Evolutionary conservation across 2,113 vertebrate species (phyloP).

Genomic region (Cebidichthys violaceus): DNA sequence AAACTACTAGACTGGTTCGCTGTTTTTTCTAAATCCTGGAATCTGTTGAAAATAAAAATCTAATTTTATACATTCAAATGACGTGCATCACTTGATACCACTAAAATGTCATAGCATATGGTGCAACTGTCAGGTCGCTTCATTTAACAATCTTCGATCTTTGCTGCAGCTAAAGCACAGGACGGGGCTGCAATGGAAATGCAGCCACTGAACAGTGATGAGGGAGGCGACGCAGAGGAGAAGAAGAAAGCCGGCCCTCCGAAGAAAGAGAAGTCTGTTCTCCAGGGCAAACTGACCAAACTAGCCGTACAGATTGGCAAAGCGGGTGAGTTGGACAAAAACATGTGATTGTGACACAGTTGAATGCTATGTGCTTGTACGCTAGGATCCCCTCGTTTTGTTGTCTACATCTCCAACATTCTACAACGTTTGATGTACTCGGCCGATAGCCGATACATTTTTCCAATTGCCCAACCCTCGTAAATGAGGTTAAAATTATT

Average conservation of each 20-base stretch:
- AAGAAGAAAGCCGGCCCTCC: conserved; percentile 94
- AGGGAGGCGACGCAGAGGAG: conserved; percentile 92
- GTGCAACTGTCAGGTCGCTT: neutral
- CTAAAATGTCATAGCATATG: neutral
- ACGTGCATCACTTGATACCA: neutral
- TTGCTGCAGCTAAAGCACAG: conserved; percentile 92
- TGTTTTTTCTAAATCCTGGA: conserved; percentile 4
- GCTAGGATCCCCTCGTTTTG: neutral
- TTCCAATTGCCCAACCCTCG: neutral
- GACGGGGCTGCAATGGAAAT: conserved; percentile 99
- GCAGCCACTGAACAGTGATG: conserved; percentile 98
- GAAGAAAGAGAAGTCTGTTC: conserved; percentile 99
- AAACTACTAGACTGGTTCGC: neutral
- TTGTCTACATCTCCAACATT: neutral
- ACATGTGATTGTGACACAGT: neutral
- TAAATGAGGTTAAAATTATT: neutral
- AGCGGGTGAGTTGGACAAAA: conserved; percentile 87
- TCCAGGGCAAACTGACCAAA: conserved; percentile 98
- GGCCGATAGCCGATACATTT: no score
- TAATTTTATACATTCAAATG: neutral
- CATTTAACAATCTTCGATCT: neutral
- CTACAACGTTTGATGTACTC: neutral
- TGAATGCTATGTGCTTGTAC: neutral
- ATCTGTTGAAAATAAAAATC: neutral
- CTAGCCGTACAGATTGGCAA: conserved; percentile 99